phyloP scores from a whole-genome alignment of 1,140 invertebrate genomes.

The Watersipora subatra region DNA sequence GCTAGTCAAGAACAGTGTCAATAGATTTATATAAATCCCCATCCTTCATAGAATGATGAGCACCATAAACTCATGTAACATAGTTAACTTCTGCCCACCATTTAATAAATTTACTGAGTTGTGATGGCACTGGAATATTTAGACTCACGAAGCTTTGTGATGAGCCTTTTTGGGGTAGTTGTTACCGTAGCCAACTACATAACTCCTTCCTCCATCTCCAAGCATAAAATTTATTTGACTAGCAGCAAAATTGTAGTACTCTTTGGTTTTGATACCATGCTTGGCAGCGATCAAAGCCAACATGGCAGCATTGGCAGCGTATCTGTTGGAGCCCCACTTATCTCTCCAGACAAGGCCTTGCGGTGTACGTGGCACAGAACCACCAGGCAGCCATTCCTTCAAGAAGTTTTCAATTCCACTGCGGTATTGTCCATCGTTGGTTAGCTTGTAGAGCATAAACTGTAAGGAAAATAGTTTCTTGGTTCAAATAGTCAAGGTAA shows the following conservation, averaged over 20 bases:
- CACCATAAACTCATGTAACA: neutral
- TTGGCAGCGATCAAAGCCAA: conserved; percentile 7
- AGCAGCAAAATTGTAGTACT: conserved; percentile 42
- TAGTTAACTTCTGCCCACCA: neutral
- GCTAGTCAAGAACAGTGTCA: too few relatives aligned
- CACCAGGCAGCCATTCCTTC: conserved; percentile 26
- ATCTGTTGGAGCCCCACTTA: conserved; percentile 28
- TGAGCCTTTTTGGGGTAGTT: conserved; percentile 1
- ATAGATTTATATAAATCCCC: too few relatives aligned
- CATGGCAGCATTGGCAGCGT: conserved; percentile 13
- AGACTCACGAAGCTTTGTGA: conserved; percentile 5
- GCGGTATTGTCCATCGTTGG: conserved; percentile 18
- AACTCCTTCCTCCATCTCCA: conserved; percentile 46
- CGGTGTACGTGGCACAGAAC: conserved; percentile 24
- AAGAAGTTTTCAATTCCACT: conserved; percentile 20
- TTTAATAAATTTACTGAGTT: too few relatives aligned
- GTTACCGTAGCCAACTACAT: conserved; percentile 39
- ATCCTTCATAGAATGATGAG: too few relatives aligned
- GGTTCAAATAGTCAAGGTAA: neutral
- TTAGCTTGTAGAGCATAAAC: conserved; percentile 25
- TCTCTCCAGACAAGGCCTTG: conserved; percentile 22
- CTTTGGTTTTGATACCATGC: conserved; percentile 11
- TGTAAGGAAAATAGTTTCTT: conserved; percentile 5
- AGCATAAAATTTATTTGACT: conserved; percentile 49
- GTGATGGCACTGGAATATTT: too few relatives aligned